Percentiles rank a stretch among this genome's conserved stretches.
phyloP scores from a whole-genome alignment of 2,888 invertebrate genomes.

The Ophonus ardosiacus region DNA sequence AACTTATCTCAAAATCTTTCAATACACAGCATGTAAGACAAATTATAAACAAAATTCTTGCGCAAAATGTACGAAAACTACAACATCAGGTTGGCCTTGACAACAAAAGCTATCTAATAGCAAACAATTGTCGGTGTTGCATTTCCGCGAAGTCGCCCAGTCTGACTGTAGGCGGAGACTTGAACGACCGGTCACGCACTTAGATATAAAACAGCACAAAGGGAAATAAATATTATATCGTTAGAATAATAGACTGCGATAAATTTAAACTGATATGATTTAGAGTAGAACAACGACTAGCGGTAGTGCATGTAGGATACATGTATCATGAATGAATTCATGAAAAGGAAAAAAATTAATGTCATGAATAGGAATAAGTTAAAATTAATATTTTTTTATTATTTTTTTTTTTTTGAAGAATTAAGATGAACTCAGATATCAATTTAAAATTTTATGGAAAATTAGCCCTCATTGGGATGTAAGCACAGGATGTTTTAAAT shows the following conservation, averaged over 20 bases:
- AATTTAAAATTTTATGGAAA: no score
- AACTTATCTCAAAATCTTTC: constrained; percentile 17
- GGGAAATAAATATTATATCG: constrained; percentile 11
- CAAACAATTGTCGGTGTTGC: constrained; percentile 38
- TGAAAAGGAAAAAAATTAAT: no score
- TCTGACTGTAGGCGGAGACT: constrained; percentile 39
- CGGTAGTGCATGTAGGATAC: background rate
- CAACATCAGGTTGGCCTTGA: constrained; percentile 30
- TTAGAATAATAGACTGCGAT: background rate
- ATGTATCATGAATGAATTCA: no score
- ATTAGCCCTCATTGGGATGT: no score
- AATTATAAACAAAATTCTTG: constrained; percentile 4
- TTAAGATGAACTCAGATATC: no score
- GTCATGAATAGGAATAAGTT: no score
- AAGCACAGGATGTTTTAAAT: no score
- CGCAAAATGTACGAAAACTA: background rate
- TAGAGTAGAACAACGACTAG: background rate
- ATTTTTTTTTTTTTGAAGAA: no score
- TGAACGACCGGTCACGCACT: constrained; percentile 31
- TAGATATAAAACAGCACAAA: background rate
- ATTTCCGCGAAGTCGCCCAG: constrained; percentile 40
- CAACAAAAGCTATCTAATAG: constrained; percentile 35
- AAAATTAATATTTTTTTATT: no score
- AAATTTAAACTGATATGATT: constrained; percentile 10
- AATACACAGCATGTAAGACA: background rate